These are phyloP conservation scores for Sander vitreus DNA, from an alignment of 2,113 vertebrate genomes.

Conservation along the genomic window DNA sequence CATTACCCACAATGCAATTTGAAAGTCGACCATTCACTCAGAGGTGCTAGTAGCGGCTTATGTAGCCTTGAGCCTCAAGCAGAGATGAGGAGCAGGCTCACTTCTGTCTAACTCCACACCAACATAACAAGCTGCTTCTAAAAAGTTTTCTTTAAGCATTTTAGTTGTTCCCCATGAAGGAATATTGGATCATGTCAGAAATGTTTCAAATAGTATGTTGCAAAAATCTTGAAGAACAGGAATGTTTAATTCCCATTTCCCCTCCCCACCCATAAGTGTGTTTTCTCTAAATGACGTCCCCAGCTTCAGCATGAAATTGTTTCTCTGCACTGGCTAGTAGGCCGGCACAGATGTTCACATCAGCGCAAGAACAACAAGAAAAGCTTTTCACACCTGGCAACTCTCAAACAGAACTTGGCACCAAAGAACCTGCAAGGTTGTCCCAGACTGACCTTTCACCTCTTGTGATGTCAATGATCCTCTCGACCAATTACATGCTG, in stretches of 20 bases:
- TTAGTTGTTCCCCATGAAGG: slow-evolving; percentile 8
- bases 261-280: slow-evolving; percentile 36
- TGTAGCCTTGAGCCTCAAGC: not conserved
- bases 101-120: too few relatives aligned
- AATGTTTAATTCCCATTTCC: slow-evolving; percentile 48
- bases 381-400: slow-evolving; percentile 85
- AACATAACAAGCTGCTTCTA: not conserved
- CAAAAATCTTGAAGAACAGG: slow-evolving; percentile 21
- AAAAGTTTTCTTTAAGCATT: not conserved
- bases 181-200: slow-evolving; percentile 5
- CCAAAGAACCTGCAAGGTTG: slow-evolving; percentile 80
- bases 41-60: not conserved
- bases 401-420: slow-evolving; percentile 85
- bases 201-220: slow-evolving; percentile 23
- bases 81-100: too few relatives aligned
- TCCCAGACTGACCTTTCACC: slow-evolving; percentile 85
- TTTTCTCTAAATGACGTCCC: slow-evolving; percentile 66
- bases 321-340: slow-evolving; percentile 66
- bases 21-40: not conserved
- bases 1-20: slow-evolving; percentile 1
- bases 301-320: slow-evolving; percentile 63
- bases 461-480: slow-evolving; percentile 83
- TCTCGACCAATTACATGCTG: slow-evolving; percentile 86
- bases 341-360: slow-evolving; percentile 83
- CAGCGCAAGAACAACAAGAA: slow-evolving; percentile 83